Base-by-base conservation (phyloP, 2,888 invertebrate species). In the Agrotis segetum region DNA sequence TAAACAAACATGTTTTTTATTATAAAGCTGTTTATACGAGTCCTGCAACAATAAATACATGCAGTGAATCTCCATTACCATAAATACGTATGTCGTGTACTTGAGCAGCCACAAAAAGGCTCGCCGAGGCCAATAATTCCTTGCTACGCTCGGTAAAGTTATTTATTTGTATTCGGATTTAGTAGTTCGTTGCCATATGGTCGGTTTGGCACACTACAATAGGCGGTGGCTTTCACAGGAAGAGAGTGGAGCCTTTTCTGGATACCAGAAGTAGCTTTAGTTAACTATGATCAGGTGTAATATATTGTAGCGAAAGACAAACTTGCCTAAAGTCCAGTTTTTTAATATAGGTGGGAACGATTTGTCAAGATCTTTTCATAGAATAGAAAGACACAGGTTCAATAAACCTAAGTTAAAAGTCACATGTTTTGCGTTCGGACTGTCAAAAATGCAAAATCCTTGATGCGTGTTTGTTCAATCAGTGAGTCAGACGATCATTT, bases 1-100 rank as follows among this genome's bases (percentile, higher is more conserved):
- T 55, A 67, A 78, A 77, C 46, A 77, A 53, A 63, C 62, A 19
- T 47, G n/a, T 50, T 63, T 77, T 76, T 49, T 56, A 77, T 49
- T 79, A 74, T 34, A 34, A 53, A 52, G 19, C 62, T 55, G 49
- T 77, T 53, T 67, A 71, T 53, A 24, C 24, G 47, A 77, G 49
- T 59, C 60, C 60, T 72, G 59, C 50, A 73, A 81, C 66, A 74
- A 82, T 78, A 79, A 79, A 71, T 76, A 62, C 46, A 77, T 74
- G 69, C 73, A 77, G 76, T 81, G 79, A 71, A 76, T 85, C 78
- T 71, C 72, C 78, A 88, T 87, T 87, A 88, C 83, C 87, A 89
- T 89, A 88, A 86, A 87, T 81, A 81, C 62, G 49, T 74, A 78
- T 79, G 70, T 72, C 62, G 65, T 80, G 81, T 71, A 67, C 83